Evolutionary conservation across 37 sponge, comb jelly and placozoan genomes (phyloP).

Genomic region (Halichondria panicea): DNA sequence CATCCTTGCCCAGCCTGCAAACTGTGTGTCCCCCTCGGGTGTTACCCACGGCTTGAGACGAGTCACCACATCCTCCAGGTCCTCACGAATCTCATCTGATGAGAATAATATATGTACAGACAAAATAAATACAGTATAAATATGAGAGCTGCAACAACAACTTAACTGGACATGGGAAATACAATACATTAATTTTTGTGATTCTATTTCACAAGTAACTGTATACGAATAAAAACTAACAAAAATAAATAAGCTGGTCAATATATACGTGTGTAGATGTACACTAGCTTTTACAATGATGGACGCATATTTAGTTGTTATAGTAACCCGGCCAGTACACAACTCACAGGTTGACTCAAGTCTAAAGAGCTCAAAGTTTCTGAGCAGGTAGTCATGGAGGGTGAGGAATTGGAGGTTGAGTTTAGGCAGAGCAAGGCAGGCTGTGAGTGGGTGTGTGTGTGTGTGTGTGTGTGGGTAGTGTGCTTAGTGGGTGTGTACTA

Average conservation of each 20-base stretch:
- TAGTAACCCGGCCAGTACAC: too few species aligned
- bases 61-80: constrained; percentile 88
- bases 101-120: not conserved
- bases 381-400: constrained; percentile 94
- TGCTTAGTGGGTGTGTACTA: not conserved
- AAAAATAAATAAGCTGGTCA: too few species aligned
- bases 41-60: constrained; percentile 89
- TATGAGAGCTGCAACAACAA: too few species aligned
- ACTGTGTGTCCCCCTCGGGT: constrained; percentile 82
- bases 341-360: constrained; percentile 94
- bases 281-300: not conserved
- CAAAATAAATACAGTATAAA: not conserved
- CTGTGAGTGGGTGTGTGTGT: constrained; percentile 26
- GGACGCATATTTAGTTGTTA: too few species aligned
- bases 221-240: too few species aligned
- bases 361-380: constrained; percentile 91
- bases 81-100: constrained; percentile 91
- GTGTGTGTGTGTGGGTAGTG: too few species aligned
- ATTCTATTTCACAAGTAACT: too few species aligned
- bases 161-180: too few species aligned
- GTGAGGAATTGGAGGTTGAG: constrained; percentile 99
- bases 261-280: not conserved
- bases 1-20: constrained; percentile 98
- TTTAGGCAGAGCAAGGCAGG: constrained; percentile 96
- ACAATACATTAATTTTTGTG: too few species aligned